Base-by-base conservation (phyloP, 2,888 invertebrate species). In the Dicyrtoma fusca region DNA sequence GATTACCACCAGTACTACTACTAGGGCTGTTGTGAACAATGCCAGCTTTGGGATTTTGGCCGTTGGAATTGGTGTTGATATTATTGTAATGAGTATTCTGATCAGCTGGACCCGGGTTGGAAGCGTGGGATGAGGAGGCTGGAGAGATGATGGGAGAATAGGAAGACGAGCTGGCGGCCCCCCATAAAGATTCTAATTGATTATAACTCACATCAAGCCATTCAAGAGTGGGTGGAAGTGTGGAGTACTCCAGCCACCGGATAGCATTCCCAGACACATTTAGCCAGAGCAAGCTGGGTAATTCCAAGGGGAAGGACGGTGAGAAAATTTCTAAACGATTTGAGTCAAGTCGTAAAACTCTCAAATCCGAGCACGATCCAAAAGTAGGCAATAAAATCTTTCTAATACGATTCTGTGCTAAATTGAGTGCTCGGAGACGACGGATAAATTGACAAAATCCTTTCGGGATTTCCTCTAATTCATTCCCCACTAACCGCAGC, bases 191-290 rank as follows among this genome's bases (percentile, higher is more conserved):
- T 55, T 81, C 79, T 34, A 92, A 89, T 85, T 89, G 88, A 84
- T 92, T 92, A 82, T 89, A 88, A 83, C 91, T 91, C 87, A 92
- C 89, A 83, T 92, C 92, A 71, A 93, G 85, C 90, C 91, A 91
- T 82, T 91, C 90, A 57, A 92, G 86, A 81, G 89, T 90, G 1
- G 86, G 83, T n/a, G 92, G 92, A 81, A 92, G 87, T 82, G 92
- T 88, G 79, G 90, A 90, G 81, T 91, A 92, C 84, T 92, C 92
- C 84, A 92, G 91, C 89, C 90, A 89, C 74, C 88, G 86, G 79
- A 92, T 85, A 82, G 89, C 89, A 84, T 92, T 92, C 84, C 90
- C 89, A 64, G 91, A 91, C 72, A 92, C 90, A 84, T 92, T 92
- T 79, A 93, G 85, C 91, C 91, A 91, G 79, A 90, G 88, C 73